Base-by-base conservation (phyloP, 2,888 invertebrate species). In the Bombylius discolor region DNA sequence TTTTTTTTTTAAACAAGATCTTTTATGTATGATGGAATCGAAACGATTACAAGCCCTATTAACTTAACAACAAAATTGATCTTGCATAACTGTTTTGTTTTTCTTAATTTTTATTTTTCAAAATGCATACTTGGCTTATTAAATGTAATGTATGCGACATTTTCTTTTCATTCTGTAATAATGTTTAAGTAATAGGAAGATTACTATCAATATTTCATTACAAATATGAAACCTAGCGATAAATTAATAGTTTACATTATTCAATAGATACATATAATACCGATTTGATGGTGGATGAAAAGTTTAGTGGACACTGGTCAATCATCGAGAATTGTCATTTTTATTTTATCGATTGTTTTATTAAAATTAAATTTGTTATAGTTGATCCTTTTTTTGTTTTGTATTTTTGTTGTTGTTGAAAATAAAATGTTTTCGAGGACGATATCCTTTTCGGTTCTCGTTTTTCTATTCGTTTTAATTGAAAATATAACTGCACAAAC, bases 291-390 rank as follows among this genome's bases (percentile, higher is more conserved):
- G 32, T 36, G 39, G 39, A 11, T n/a, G 36, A 31, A 42, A 31
- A 23, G n/a, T 47, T 54, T 57, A 59, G 59, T 59, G 51, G 31
- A 53, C 57, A 53, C 39, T 52, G 59, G 57, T 56, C 56, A 59
- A 57, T 53, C 49, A 57, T 56, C 47, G 53, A 12, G 57, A 55
- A 53, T 53, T 53, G 57, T 52, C 52, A 48, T 23, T 23, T 23
- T 12, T 42, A n/a, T 49, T 51, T 12, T 36, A 47, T 33, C 44
- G 31, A 3, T 33, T 34, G 32, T 11, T 4, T 13, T 4, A 31
- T 23, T 39, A 7, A 39, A 13, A 12, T 42, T 53, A 31, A 23
- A 23, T 23, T 23, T 23, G 23, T 23, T 23, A 23, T 23, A 23
- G 23, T 23, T 23, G 23, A 23, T 23, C 1, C 23, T 23, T 23